Evolutionary conservation across 2,113 vertebrate genomes (phyloP).

Genomic region (Elachura formosa): DNA sequence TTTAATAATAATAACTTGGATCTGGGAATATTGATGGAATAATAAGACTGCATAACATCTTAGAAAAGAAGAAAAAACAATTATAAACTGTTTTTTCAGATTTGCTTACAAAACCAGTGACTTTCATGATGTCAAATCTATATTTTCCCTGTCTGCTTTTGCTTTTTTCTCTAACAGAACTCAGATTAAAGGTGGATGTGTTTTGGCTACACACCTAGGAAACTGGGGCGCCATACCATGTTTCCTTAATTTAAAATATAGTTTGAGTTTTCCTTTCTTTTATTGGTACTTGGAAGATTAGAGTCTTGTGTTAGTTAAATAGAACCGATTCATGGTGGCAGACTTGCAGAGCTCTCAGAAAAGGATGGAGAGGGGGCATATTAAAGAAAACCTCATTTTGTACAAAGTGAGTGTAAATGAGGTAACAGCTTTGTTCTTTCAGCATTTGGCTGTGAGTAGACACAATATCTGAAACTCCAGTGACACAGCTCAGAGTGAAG

Average conservation of each 20-base stretch:
- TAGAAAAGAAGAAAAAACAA: background rate
- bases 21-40: background rate
- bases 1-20: background rate
- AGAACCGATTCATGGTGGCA: background rate
- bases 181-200: background rate
- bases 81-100: background rate
- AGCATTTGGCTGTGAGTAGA: background rate
- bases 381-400: background rate
- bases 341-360: background rate
- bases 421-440: background rate
- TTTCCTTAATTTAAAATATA: slow-evolving; percentile 18
- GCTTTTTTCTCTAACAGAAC: background rate
- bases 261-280: slow-evolving; percentile 28
- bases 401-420: background rate
- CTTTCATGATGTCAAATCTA: background rate
- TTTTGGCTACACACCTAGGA: slow-evolving; percentile 26
- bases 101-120: background rate
- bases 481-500: background rate
- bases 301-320: background rate
- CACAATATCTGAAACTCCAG: background rate
- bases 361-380: rapidly evolving
- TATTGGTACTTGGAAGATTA: background rate
- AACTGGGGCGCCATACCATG: background rate
- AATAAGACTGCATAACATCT: background rate
- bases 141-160: background rate